phyloP scores from a whole-genome alignment of 2,888 invertebrate species.

The Meta bourneti region DNA sequence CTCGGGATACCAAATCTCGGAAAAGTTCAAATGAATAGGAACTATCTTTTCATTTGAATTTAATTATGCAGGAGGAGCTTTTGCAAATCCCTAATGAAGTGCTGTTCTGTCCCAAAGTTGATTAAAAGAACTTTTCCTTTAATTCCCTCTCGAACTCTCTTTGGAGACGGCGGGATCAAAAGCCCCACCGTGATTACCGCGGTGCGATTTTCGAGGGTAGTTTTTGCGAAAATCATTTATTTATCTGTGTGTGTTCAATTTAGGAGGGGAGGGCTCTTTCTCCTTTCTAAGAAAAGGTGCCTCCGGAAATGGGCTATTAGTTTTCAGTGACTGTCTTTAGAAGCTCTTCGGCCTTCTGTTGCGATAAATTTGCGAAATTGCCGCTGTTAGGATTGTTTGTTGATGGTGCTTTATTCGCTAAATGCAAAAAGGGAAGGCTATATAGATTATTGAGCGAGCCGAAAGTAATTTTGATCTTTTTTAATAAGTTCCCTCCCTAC shows the following conservation, averaged over 20 bases:
- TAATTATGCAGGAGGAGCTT: conserved; percentile 35
- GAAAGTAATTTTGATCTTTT: too few species aligned
- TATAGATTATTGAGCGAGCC: too few species aligned
- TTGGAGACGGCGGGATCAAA: not conserved
- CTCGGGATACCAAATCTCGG: not conserved
- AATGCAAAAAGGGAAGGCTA: too few species aligned
- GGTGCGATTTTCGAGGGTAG: not conserved
- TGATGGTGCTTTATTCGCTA: too few species aligned
- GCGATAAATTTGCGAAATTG: not conserved
- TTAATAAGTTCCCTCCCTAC: too few species aligned
- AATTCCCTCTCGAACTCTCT: conserved; percentile 11
- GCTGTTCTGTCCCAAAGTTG: conserved; percentile 7
- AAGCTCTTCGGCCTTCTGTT: not conserved
- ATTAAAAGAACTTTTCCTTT: conserved; percentile 23
- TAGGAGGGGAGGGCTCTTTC: not conserved
- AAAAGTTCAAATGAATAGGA: not conserved
- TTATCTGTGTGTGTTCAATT: conserved; percentile 1
- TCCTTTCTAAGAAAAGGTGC: not conserved
- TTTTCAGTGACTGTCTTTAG: not conserved
- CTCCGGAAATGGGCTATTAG: conserved; percentile 10
- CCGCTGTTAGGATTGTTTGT: too few species aligned
- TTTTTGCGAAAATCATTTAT: conserved; percentile 14
- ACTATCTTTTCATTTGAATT: conserved; percentile 10
- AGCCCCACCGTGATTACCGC: not conserved
- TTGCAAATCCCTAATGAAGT: conserved; percentile 32